Base-by-base conservation (phyloP, 2,888 invertebrate species). In the Luperina testacea region DNA sequence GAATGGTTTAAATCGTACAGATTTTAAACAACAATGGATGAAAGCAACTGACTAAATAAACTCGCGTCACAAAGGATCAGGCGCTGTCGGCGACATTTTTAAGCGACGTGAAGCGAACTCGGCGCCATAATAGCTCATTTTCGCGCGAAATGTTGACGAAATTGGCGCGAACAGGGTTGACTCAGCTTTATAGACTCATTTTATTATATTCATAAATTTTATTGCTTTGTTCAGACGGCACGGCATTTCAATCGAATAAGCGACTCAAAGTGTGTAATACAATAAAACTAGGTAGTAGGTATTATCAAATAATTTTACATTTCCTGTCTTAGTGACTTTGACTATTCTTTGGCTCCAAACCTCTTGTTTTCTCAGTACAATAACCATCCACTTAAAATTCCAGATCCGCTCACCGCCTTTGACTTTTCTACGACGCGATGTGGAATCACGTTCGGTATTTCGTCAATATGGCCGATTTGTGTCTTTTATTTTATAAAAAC, bases 101-200 rank as follows among this genome's bases (percentile, higher is more conserved):
- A 81, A 84, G 79, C 77, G 71, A 77, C 20, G 63, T 75, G 64
- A 77, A 75, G 80, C 81, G 72, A 84, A 84, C 77, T 78, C 80
- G 51, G 69, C 72, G 73, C 72, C 79, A 86, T 87, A 90, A 88
- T 86, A 84, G 86, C 86, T 87, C 85, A 88, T 90, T 90, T 88
- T 86, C 71, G 70, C 73, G 74, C 72, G 68, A 77, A 80, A 85
- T 87, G 86, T 84, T 88, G 86, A 84, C 87, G 81, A 88, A 88
- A 88, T 89, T 88, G 84, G 75, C 80, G 82, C 70, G 45, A 63
- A 72, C 75, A 82, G 83, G 85, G 90, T 74, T 86, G 84, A 65
- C 70, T 69, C 38, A 27, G n/a, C 42, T 75, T 80, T 59, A 59
- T 32, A 63, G 32, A 9, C 53, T 27, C 57, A 38, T 72, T 63